A percentile compares a stretch with the other conserved stretches of the same genome.
Conservation (phyloP, 2,113 vertebrate species). For the Anas platyrhynchos region DNA sequence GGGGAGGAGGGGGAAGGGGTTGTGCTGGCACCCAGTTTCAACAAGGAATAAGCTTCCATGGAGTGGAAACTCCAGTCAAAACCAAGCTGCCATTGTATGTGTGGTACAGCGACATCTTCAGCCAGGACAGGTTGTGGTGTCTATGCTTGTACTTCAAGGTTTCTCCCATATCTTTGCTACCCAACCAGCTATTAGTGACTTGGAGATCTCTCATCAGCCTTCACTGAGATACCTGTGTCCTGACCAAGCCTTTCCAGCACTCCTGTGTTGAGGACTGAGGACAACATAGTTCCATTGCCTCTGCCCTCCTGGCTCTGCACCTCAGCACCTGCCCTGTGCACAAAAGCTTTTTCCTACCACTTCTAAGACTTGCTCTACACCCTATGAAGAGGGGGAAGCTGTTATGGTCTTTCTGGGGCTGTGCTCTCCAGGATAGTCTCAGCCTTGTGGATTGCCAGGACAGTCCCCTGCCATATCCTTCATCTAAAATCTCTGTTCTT, state of each 20-base stretch:
- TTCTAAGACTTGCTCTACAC: neutral
- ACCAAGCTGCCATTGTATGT: neutral
- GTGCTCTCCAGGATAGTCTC: neutral
- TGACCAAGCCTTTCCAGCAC: neutral
- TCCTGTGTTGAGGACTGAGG: neutral
- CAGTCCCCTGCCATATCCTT: neutral
- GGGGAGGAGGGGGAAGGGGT: neutral
- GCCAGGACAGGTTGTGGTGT: neutral
- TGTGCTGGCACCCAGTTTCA: neutral
- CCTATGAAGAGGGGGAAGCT: neutral
- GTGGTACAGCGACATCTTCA: neutral
- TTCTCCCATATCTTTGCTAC: neutral
- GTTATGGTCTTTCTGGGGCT: neutral
- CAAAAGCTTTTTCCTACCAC: neutral
- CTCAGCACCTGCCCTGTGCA: neutral
- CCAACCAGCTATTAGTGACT: neutral
- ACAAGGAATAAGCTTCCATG: neutral
- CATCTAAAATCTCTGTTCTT: neutral
- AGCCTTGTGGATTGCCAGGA: neutral
- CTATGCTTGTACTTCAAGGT: neutral
- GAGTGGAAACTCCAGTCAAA: neutral
- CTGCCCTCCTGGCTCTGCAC: neutral
- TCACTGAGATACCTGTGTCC: neutral
- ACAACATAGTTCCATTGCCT: neutral
- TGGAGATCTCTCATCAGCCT: neutral